phyloP scores from a whole-genome alignment of 2,888 invertebrate species.

The Meloe dianella region DNA sequence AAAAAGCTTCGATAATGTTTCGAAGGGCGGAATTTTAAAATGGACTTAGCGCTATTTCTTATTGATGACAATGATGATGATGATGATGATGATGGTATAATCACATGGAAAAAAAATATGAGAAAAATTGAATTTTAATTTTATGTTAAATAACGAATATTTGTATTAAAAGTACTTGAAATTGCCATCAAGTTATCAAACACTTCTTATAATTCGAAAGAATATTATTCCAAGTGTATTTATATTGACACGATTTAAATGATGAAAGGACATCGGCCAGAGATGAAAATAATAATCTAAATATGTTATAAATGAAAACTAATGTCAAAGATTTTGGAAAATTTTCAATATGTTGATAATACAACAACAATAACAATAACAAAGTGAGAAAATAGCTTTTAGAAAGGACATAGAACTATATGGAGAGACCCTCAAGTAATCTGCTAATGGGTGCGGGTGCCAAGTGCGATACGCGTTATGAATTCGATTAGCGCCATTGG shows the following conservation, averaged over 20 bases:
- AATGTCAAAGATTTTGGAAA: background rate
- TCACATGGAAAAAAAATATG: too few relatives aligned
- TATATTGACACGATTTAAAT: conserved; percentile 19
- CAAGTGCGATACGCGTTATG: conserved; percentile 47
- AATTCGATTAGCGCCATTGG: conserved; percentile 45
- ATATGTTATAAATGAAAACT: too few relatives aligned
- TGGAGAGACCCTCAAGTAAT: conserved; percentile 36
- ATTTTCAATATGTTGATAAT: background rate
- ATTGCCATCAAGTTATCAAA: conserved; percentile 11
- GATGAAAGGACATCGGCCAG: background rate
- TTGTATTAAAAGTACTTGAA: background rate
- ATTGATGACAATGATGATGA: background rate
- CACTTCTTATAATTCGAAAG: conserved; percentile 24
- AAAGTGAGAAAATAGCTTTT: background rate
- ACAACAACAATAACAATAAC: background rate
- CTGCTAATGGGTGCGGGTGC: conserved; percentile 42
- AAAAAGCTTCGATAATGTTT: conserved; percentile 34
- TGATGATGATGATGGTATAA: background rate
- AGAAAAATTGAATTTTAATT: background rate
- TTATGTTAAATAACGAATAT: background rate
- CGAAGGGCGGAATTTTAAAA: conserved; percentile 53
- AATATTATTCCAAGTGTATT: conserved; percentile 23
- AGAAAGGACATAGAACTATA: conserved; percentile 8
- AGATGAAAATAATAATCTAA: background rate
- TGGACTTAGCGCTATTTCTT: conserved; percentile 38